Base-by-base conservation (phyloP, 2,888 invertebrate genomes). In the Cepaea hortensis region DNA sequence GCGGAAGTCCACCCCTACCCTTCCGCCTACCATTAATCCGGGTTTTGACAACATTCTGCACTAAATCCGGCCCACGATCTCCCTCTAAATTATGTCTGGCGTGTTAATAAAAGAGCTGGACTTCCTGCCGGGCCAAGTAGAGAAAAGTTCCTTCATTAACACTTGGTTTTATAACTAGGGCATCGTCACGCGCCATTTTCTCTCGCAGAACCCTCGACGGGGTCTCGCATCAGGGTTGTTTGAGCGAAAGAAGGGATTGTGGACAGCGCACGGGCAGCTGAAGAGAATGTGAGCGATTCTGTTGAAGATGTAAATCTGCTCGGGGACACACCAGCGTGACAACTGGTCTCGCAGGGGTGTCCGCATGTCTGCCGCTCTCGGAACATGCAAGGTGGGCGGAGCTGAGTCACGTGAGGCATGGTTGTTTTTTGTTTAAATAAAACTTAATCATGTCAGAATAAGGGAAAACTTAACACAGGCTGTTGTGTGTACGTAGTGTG, bases 141-240 rank as follows among this genome's bases (percentile, higher is more conserved):
- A 62, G 62, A 35, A 35, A 62, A 23, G 79, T 62, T 35, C 61
- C 79, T 62, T 62, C 61, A 79, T 79, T 61, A 79, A 79, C 79
- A 79, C 62, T 77, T 55, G 3, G 50, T 77, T 77, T 77, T 77
- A 46, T 55, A 55, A 62, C 11, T 18, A 79, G 35, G n/a, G 18
- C 7, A 35, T 18, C 79, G 79, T 79, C 79, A 79, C 62, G 62
- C 79, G 62, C 62, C 79, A 79, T 79, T 79, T 79, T 79, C 79
- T 35, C 35, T 62, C 0, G 0, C 35, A 9, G 15, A 55, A 4
- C 50, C 62, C 79, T 62, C 79, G 0, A 23, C 7, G 62, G 61
- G 61, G 61, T 3, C 2, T 79, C 62, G 61, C 20, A 0, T 5
- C 6, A 23, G 13, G 23, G n/a, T 7, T 77, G 77, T n/a, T 3